A percentile compares a stretch with the other conserved stretches of the same genome.
phyloP scores from a whole-genome alignment of 2,113 vertebrate genomes.

The Strix aluco region DNA sequence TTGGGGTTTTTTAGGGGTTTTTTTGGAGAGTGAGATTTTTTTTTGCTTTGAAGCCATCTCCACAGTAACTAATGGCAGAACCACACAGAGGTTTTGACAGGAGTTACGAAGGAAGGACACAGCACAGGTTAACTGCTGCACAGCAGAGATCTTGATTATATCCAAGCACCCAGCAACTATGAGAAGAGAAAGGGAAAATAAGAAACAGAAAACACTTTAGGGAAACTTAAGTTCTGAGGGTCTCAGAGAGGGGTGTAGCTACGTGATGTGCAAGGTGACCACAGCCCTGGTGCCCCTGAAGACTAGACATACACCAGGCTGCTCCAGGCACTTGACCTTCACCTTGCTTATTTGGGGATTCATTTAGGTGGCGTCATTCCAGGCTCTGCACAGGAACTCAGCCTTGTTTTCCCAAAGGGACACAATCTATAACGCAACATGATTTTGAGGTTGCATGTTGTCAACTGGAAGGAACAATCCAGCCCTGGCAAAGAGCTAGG shows the following conservation, averaged over 20 bases:
- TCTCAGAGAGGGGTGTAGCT: neutral
- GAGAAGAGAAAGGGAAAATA: neutral
- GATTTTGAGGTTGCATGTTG: neutral
- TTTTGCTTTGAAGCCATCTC: neutral
- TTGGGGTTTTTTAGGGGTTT: neutral
- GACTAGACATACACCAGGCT: neutral
- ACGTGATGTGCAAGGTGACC: neutral
- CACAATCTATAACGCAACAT: accelerated
- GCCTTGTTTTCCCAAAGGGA: neutral
- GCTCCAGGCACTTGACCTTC: neutral
- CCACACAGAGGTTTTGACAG: neutral
- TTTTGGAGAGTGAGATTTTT: too few species aligned
- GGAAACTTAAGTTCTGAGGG: neutral
- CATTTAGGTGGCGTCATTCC: neutral
- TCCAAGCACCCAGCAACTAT: neutral
- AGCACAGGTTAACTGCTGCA: neutral
- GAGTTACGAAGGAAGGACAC: neutral
- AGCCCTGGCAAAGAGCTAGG: neutral
- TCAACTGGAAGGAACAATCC: neutral
- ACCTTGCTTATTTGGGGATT: neutral
- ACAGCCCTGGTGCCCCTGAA: neutral
- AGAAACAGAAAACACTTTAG: neutral
- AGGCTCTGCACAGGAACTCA: neutral
- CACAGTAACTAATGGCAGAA: neutral
- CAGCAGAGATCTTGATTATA: neutral